Percentiles rank a stretch among this genome's conserved stretches.
phyloP scores from a whole-genome alignment of 2,113 vertebrate species.

The Pseudonaja textilis region DNA sequence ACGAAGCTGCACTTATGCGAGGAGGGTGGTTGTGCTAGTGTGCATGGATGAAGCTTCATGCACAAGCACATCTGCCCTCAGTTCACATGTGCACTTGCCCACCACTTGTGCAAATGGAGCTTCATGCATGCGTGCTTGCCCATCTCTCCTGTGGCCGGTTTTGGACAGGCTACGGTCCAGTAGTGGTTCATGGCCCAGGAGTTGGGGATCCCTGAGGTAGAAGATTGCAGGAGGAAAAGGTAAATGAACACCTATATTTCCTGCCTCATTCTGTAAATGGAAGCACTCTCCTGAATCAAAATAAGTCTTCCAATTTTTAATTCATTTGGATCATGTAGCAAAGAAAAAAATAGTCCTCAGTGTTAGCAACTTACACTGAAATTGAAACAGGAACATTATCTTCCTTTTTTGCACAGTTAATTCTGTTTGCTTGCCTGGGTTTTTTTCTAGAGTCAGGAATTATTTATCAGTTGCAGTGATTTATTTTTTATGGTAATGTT shows the following conservation, averaged over 20 bases:
- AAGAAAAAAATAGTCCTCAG: background rate
- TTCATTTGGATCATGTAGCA: background rate
- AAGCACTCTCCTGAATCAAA: background rate
- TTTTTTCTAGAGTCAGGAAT: background rate
- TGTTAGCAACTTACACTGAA: background rate
- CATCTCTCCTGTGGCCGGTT: no score
- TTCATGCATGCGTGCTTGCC: no score
- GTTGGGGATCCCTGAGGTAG: background rate
- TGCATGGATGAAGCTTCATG: background rate
- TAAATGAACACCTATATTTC: background rate
- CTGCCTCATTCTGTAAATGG: background rate
- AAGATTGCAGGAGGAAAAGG: background rate
- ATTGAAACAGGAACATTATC: background rate
- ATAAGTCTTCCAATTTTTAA: background rate
- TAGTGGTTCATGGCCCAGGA: no score
- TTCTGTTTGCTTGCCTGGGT: background rate
- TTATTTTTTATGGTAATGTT: background rate
- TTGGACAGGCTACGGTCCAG: no score
- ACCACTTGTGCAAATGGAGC: no score
- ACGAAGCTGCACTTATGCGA: background rate
- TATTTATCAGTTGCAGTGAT: background rate
- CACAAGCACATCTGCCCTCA: background rate
- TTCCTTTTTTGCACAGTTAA: background rate
- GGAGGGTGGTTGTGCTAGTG: background rate
- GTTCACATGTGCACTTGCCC: background rate